A percentile compares a stretch with the other conserved stretches of the same genome.
These are phyloP conservation scores for Leptinotarsa undecemlineata DNA, from an alignment of 1,140 invertebrate species.

Conservation along the genomic window DNA sequence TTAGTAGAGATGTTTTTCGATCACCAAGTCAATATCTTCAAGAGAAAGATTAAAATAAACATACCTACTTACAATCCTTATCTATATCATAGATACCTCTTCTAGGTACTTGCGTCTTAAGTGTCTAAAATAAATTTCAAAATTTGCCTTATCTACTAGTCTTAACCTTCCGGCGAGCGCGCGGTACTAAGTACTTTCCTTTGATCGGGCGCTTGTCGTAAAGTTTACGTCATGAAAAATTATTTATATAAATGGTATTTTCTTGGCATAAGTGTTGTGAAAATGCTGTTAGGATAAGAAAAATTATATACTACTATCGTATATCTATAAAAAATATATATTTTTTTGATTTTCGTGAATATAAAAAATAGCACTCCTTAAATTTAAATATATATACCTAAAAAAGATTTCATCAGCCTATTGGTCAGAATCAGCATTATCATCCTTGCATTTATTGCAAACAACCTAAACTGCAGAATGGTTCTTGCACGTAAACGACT, in stretches of 20 bases:
- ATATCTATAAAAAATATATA: not conserved
- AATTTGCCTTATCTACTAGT: no score
- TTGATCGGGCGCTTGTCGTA: not conserved
- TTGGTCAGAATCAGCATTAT: not conserved
- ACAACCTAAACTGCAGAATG: no score
- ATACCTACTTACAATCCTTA: no score
- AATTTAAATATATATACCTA: not conserved
- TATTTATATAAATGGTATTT: constrained; percentile 8
- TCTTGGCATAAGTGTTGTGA: no score
- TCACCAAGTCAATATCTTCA: no score
- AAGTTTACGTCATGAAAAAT: not conserved
- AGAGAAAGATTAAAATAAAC: no score
- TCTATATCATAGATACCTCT: no score
- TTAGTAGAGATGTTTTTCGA: no score
- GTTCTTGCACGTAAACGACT: no score
- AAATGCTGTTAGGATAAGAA: constrained; percentile 21
- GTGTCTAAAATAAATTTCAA: no score
- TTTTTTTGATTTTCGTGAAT: not conserved
- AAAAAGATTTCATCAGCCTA: not conserved
- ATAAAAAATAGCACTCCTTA: not conserved
- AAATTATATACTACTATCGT: not conserved
- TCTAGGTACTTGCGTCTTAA: no score
- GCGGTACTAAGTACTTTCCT: not conserved
- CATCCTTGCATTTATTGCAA: no score
- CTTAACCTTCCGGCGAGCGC: not conserved